phyloP scores from a whole-genome alignment of 2,113 vertebrate species.

The Trogon surrucura region DNA sequence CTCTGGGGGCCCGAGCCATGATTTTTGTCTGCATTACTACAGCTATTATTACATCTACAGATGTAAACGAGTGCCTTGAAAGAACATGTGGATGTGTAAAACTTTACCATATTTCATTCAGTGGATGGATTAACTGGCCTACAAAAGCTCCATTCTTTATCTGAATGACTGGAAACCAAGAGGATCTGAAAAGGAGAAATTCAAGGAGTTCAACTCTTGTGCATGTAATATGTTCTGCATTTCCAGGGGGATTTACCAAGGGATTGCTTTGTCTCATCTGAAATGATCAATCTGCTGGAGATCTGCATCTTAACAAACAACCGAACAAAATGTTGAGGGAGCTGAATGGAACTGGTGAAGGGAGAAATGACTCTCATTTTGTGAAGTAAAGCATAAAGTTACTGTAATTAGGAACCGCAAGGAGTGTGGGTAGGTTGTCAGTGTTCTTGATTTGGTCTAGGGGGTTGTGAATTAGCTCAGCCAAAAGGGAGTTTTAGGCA shows the following conservation, averaged over 20 bases:
- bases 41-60: constrained; percentile 44
- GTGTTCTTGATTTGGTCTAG: background rate
- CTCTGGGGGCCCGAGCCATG: background rate
- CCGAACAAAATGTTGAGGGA: constrained; percentile 12
- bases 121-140: constrained; percentile 49
- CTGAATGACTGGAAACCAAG: constrained; percentile 50
- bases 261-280: constrained; percentile 61
- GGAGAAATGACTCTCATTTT: constrained; percentile 35
- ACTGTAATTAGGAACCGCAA: constrained; percentile 32
- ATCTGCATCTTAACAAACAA: constrained; percentile 53
- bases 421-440: background rate
- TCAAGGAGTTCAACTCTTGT: constrained; percentile 48
- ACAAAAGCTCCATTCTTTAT: constrained; percentile 64
- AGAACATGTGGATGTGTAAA: constrained; percentile 43
- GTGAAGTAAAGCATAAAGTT: constrained; percentile 29
- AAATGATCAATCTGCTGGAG: constrained; percentile 50
- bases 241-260: constrained; percentile 59
- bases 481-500: background rate
- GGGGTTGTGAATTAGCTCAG: background rate
- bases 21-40: constrained; percentile 32
- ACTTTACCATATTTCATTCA: constrained; percentile 62
- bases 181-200: constrained; percentile 57
- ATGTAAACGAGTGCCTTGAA: constrained; percentile 43
- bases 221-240: constrained; percentile 36
- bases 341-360: constrained; percentile 21